Percentiles rank a stretch among this genome's conserved stretches.
phyloP scores from a whole-genome alignment of 2,888 invertebrate genomes.

The Agrotis exclamationis region DNA sequence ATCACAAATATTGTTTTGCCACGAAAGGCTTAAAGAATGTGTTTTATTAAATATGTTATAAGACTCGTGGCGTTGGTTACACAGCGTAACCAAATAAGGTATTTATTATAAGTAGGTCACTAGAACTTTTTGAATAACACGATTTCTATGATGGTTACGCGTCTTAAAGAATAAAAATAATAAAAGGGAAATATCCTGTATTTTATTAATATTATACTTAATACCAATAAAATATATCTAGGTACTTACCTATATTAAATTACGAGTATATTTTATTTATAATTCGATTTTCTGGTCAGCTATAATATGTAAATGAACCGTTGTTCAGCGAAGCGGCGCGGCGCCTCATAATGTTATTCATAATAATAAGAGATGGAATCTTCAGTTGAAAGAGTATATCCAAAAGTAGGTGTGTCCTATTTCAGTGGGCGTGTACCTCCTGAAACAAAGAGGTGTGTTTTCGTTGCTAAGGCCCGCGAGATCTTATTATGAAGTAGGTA shows the following conservation, averaged over 20 bases:
- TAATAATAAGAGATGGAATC: not conserved
- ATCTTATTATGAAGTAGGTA: not conserved
- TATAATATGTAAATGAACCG: not conserved
- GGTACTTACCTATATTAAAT: not conserved
- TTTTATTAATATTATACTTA: not conserved
- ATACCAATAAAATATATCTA: not conserved
- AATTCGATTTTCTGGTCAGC: too few species aligned
- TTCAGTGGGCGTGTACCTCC: conserved; percentile 23
- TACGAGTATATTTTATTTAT: not conserved
- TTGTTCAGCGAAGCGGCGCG: not conserved
- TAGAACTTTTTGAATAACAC: not conserved
- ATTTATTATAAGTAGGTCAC: not conserved
- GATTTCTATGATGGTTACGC: too few species aligned
- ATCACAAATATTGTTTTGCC: too few species aligned
- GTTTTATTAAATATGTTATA: too few species aligned
- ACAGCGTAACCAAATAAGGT: too few species aligned
- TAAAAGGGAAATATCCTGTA: not conserved
- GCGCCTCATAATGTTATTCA: too few species aligned
- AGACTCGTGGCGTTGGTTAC: too few species aligned
- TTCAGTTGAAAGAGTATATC: conserved; percentile 8
- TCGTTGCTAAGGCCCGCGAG: conserved; percentile 13
- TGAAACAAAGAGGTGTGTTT: conserved; percentile 39
- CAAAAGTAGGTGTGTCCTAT: conserved; percentile 21
- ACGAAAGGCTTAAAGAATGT: too few species aligned
- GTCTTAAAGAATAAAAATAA: too few species aligned